These are phyloP conservation scores for Cephus cinctus DNA, from an alignment of 1,140 invertebrate species.

Conservation along the genomic window DNA sequence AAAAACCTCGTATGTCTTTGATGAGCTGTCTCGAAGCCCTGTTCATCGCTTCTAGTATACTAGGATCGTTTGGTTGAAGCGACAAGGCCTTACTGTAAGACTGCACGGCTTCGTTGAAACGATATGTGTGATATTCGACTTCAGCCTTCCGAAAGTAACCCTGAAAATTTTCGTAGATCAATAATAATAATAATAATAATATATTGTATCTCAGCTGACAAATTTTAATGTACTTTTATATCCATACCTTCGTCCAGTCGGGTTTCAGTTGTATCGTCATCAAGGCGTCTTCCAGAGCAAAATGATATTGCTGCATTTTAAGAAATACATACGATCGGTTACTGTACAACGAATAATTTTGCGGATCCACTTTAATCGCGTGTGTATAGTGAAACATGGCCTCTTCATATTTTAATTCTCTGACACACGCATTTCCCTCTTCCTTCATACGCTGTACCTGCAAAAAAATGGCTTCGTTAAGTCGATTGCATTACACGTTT, in stretches of 20 bases:
- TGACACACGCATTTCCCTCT: conserved; percentile 75
- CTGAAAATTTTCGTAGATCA: conserved; percentile 52
- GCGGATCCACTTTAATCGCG: conserved; percentile 74
- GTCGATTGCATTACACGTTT: background rate
- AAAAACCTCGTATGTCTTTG: conserved; percentile 56
- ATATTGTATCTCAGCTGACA: conserved; percentile 1
- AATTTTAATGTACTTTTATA: conserved; percentile 1
- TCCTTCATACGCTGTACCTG: conserved; percentile 64
- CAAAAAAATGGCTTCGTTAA: conserved; percentile 23
- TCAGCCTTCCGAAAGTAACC: conserved; percentile 80
- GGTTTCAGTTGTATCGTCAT: conserved; percentile 73
- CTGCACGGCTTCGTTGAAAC: conserved; percentile 68
- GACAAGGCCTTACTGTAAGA: conserved; percentile 70
- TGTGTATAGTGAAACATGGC: conserved; percentile 79
- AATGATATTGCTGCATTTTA: conserved; percentile 74
- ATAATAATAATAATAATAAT: conserved; percentile 1
- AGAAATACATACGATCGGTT: conserved; percentile 79
- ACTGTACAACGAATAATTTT: conserved; percentile 72
- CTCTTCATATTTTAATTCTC: conserved; percentile 71
- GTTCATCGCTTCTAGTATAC: conserved; percentile 65
- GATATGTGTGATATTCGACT: conserved; percentile 69
- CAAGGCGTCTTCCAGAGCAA: conserved; percentile 76
- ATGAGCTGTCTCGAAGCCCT: conserved; percentile 62
- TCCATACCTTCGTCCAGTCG: conserved; percentile 74
- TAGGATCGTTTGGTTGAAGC: conserved; percentile 68